Evolutionary conservation across 2,888 invertebrate species (phyloP).

Genomic region (Pachymerium ferrugineum): DNA sequence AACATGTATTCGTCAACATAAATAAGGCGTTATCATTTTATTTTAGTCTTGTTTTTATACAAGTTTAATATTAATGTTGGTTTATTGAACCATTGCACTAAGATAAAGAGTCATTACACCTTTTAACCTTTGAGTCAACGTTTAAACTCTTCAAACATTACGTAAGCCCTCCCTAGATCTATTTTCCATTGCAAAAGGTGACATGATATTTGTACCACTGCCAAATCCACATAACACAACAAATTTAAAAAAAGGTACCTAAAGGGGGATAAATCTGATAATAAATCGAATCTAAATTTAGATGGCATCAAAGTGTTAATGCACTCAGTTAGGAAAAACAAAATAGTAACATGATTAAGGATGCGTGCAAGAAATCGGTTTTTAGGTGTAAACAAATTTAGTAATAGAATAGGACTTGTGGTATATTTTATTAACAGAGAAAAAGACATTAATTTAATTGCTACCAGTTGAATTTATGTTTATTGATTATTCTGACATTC

Average conservation of each 20-base stretch:
- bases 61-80: no score
- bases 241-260: background rate
- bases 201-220: background rate
- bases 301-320: background rate
- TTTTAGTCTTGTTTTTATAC: no score
- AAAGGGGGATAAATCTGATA: background rate
- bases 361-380: background rate
- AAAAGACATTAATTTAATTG: no score
- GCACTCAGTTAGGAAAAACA: background rate
- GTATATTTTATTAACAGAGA: background rate
- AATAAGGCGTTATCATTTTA: no score
- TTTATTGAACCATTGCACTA: background rate
- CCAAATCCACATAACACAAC: background rate
- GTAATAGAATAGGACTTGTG: background rate
- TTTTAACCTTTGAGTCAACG: background rate
- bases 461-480: no score
- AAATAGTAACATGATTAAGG: background rate
- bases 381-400: background rate
- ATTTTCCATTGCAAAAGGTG: background rate
- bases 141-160: background rate
- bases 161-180: background rate
- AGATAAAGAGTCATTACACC: slow-evolving; percentile 5
- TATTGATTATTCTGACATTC: no score
- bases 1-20: no score
- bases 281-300: background rate